Evolutionary conservation across 2,797 vertebrate species (phyloP).

Genomic region (Mastacembelus armatus): DNA sequence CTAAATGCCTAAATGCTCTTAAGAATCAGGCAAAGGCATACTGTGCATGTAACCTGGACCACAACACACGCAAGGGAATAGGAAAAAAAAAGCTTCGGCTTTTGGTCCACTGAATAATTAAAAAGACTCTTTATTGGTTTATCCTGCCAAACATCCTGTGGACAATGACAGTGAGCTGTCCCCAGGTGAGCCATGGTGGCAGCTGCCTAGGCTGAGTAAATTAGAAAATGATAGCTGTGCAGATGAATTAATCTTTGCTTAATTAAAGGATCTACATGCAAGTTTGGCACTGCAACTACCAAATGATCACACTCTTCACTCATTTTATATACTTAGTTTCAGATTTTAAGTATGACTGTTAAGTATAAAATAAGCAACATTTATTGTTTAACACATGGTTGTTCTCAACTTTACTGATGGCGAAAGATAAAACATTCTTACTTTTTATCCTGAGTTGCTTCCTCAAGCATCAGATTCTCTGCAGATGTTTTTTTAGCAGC

Average conservation of each 20-base stretch:
- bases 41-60: slow-evolving; percentile 52
- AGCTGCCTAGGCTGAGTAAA: slow-evolving; percentile 62
- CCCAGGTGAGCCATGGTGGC: slow-evolving; percentile 72
- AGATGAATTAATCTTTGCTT: slow-evolving; percentile 37
- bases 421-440: slow-evolving; percentile 5
- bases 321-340: not conserved
- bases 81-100: slow-evolving; percentile 52
- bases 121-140: slow-evolving; percentile 77
- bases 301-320: too few species aligned
- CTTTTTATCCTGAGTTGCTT: slow-evolving; percentile 5
- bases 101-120: slow-evolving; percentile 80
- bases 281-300: slow-evolving; percentile 2
- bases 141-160: slow-evolving; percentile 62
- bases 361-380: not conserved
- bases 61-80: slow-evolving; percentile 58
- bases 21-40: slow-evolving; percentile 43
- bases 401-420: slow-evolving; percentile 4
- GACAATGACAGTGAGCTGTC: slow-evolving; percentile 72
- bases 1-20: slow-evolving; percentile 25
- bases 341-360: not conserved
- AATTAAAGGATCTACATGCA: slow-evolving; percentile 32
- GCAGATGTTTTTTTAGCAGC: slow-evolving; percentile 24
- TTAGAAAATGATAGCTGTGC: slow-evolving; percentile 61
- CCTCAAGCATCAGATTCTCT: slow-evolving; percentile 17
- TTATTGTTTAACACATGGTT: slow-evolving; percentile 4